Evolutionary conservation across 2,888 invertebrate species (phyloP).

Genomic region (Orthonevra nobilis): DNA sequence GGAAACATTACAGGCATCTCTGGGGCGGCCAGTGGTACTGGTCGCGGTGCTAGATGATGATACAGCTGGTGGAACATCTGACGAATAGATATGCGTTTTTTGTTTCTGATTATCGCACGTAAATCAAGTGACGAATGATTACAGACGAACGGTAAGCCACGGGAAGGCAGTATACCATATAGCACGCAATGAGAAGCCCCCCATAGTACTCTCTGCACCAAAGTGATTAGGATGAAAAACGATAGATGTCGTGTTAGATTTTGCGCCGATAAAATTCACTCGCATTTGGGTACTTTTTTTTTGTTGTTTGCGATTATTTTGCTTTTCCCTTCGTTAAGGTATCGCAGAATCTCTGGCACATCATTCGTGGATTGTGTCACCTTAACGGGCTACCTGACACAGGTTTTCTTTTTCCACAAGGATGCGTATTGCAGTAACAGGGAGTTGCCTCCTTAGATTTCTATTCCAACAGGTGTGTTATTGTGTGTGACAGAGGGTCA

Average conservation of each 20-base stretch:
- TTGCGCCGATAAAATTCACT: constrained; percentile 68
- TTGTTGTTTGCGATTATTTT: constrained; percentile 3
- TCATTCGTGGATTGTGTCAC: constrained; percentile 65
- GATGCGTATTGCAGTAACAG: constrained; percentile 41
- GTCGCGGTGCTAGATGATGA: constrained; percentile 37
- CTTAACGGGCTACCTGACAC: constrained; percentile 58
- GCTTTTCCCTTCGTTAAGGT: constrained; percentile 55
- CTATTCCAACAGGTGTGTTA: constrained; percentile 41
- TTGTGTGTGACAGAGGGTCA: constrained; percentile 47
- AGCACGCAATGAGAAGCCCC: constrained; percentile 53
- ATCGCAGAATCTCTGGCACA: constrained; percentile 34
- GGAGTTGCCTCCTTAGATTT: constrained; percentile 21
- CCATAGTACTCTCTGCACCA: constrained; percentile 12
- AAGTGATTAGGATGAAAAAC: constrained; percentile 70
- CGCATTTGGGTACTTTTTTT: constrained; percentile 49
- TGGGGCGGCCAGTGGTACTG: constrained; percentile 33
- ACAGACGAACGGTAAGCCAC: constrained; percentile 66
- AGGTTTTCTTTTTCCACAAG: constrained; percentile 28
- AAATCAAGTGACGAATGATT: constrained; percentile 71
- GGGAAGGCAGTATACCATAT: constrained; percentile 57
- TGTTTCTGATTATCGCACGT: constrained; percentile 68
- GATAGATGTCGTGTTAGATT: constrained; percentile 71
- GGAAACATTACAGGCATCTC: constrained; percentile 66
- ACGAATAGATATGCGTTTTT: constrained; percentile 61
- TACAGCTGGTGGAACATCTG: constrained; percentile 55